Evolutionary conservation across 2,797 vertebrate genomes (phyloP).

Genomic region (Myoxocephalus aenaeus): DNA sequence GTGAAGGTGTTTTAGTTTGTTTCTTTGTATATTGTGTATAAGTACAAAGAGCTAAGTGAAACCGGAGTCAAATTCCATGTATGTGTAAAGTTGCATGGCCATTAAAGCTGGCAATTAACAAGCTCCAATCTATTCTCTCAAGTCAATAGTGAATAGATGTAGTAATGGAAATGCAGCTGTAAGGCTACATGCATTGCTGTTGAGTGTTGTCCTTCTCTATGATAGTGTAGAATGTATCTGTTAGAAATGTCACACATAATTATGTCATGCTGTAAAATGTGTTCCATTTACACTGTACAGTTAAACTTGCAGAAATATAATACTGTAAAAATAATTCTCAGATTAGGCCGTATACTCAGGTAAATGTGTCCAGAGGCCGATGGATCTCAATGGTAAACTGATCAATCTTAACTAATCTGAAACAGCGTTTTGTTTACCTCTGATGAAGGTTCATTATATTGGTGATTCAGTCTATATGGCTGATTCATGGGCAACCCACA

Average conservation of each 20-base stretch:
- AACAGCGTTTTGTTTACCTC: neutral
- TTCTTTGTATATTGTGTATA: neutral
- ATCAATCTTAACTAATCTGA: neutral
- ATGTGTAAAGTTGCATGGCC: too few species aligned
- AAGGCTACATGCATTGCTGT: neutral
- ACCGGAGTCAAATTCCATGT: too few species aligned
- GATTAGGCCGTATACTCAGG: neutral
- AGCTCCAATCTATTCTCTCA: neutral
- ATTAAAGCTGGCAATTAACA: neutral
- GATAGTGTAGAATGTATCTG: neutral
- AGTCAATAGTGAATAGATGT: neutral
- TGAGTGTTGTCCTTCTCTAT: neutral
- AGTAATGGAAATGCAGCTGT: neutral
- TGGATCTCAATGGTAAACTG: neutral
- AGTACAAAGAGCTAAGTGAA: too few species aligned
- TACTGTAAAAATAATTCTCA: neutral
- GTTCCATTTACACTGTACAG: neutral
- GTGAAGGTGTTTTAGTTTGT: neutral
- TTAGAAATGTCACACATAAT: neutral
- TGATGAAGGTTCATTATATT: slow-evolving; percentile 1
- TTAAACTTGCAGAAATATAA: too few species aligned
- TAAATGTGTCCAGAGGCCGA: neutral
- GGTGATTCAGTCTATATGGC: neutral
- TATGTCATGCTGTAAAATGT: neutral
- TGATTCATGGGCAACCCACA: slow-evolving; percentile 5